Evolutionary conservation across 2,113 vertebrate species (phyloP).

Genomic region (Muntiacus reevesi): DNA sequence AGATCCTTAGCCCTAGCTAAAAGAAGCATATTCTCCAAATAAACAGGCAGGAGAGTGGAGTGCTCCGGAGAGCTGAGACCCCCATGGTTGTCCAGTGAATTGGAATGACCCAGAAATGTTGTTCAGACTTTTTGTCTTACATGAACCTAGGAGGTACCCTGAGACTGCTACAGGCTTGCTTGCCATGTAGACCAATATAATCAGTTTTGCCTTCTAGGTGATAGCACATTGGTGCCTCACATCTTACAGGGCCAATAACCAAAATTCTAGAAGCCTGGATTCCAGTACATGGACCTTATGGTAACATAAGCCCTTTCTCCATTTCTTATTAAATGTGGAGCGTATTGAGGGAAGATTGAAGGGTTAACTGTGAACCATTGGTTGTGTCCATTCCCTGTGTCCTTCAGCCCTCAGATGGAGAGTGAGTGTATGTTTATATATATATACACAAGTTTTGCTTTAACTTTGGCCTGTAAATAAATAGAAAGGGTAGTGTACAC

Average conservation of each 20-base stretch:
- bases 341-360: neutral
- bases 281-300: neutral
- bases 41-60: neutral
- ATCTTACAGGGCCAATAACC: neutral
- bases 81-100: neutral
- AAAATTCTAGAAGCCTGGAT: neutral
- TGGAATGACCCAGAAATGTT: conserved; percentile 64
- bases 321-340: neutral
- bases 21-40: conserved; percentile 50
- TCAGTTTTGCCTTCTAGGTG: neutral
- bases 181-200: neutral
- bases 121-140: conserved; percentile 50
- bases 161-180: neutral
- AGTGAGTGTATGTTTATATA: neutral
- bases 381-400: neutral
- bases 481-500: neutral
- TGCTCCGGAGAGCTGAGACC: neutral
- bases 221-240: neutral
- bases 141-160: neutral
- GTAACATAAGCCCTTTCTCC: neutral
- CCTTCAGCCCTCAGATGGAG: neutral
- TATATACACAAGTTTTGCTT: neutral
- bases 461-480: neutral
- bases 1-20: conserved; percentile 33
- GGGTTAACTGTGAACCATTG: neutral